phyloP scores from a whole-genome alignment of 2,113 vertebrate genomes.

The Clarias batrachus region DNA sequence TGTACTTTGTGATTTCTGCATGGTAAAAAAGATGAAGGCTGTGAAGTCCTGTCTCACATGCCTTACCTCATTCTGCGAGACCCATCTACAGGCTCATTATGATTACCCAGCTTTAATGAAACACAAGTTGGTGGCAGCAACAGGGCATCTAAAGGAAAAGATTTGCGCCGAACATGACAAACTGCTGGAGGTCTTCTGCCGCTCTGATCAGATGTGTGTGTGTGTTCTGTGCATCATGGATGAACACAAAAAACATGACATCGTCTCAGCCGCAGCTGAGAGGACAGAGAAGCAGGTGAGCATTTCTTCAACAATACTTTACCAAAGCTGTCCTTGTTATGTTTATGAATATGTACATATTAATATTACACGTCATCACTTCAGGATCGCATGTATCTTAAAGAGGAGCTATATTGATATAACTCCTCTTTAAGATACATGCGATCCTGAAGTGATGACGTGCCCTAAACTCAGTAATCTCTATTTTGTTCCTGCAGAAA shows the following conservation, averaged over 20 bases:
- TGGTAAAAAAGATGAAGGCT: slow-evolving; percentile 84
- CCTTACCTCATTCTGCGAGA: slow-evolving; percentile 91
- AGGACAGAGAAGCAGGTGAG: slow-evolving; percentile 76
- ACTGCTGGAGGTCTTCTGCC: slow-evolving; percentile 76
- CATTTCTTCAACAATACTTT: background rate
- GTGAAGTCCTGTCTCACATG: slow-evolving; percentile 93
- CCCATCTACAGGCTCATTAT: slow-evolving; percentile 89
- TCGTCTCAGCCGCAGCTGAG: slow-evolving; percentile 72
- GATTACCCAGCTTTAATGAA: slow-evolving; percentile 91
- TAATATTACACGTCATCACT: background rate
- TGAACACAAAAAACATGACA: slow-evolving; percentile 76
- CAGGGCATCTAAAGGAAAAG: slow-evolving; percentile 75
- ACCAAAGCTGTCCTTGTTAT: background rate
- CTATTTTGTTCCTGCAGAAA: slow-evolving; percentile 60
- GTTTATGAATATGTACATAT: background rate
- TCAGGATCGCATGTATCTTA: too few relatives aligned
- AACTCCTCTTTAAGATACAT: background rate
- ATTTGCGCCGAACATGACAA: slow-evolving; percentile 77
- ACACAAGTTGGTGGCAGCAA: slow-evolving; percentile 86
- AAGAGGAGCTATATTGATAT: background rate
- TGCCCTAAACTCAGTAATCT: background rate
- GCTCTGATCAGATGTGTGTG: slow-evolving; percentile 73
- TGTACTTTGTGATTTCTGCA: slow-evolving; percentile 87
- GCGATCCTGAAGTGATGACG: background rate
- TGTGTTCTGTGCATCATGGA: slow-evolving; percentile 78